Conservation (phyloP, 2,888 invertebrate species). For the Cephus sareptanus region DNA sequence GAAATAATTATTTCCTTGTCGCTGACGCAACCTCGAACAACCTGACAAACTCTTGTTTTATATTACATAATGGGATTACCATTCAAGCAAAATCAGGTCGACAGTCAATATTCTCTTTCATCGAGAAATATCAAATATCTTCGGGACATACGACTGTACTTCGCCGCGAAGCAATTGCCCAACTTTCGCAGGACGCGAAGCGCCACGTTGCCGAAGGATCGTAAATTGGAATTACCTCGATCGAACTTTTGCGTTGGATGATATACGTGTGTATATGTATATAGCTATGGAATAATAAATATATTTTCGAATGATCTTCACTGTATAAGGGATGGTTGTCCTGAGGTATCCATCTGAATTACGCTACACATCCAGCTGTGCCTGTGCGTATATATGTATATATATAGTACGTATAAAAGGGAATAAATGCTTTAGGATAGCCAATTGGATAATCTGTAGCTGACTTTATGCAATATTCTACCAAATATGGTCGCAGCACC, state of each 20-base stretch:
- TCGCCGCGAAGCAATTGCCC: neutral
- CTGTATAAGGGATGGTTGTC: neutral
- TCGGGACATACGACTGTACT: neutral
- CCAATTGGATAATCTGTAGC: too few species aligned
- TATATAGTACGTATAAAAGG: too few species aligned
- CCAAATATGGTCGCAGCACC: too few species aligned
- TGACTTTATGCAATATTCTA: too few species aligned
- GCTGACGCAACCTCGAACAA: neutral
- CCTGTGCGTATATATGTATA: too few species aligned
- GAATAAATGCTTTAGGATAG: too few species aligned
- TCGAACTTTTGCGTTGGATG: neutral
- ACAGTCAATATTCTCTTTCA: neutral
- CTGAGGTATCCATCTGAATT: neutral
- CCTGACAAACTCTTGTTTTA: neutral
- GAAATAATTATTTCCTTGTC: neutral
- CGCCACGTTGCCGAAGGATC: neutral
- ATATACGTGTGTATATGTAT: neutral
- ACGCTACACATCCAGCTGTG: neutral
- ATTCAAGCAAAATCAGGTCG: neutral
- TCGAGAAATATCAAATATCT: neutral
- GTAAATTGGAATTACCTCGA: neutral
- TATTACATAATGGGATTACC: neutral
- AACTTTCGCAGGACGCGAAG: neutral
- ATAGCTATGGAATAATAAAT: neutral
- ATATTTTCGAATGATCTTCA: neutral